Evolutionary conservation across 1,140 invertebrate species (phyloP).

Genomic region (Lysiphlebus fabarum): DNA sequence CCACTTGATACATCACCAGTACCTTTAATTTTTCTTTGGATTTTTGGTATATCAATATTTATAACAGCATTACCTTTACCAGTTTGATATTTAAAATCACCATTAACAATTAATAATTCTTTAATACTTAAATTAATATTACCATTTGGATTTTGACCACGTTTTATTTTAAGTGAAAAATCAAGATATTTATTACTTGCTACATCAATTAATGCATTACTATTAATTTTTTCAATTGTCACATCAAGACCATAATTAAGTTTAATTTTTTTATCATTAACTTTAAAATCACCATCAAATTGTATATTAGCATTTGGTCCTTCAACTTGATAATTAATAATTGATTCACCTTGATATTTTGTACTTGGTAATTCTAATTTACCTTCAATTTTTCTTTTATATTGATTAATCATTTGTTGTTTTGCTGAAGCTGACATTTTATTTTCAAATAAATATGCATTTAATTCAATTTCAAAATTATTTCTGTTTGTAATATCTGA

Average conservation of each 20-base stretch:
- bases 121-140: constrained; percentile 44
- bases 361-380: constrained; percentile 61
- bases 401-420: constrained; percentile 54
- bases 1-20: constrained; percentile 56
- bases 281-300: constrained; percentile 52
- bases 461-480: constrained; percentile 62
- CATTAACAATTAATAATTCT: constrained; percentile 44
- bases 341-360: constrained; percentile 63
- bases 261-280: constrained; percentile 57
- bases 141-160: constrained; percentile 38
- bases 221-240: constrained; percentile 55
- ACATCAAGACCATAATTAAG: constrained; percentile 56
- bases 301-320: constrained; percentile 58
- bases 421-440: constrained; percentile 58
- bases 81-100: constrained; percentile 42
- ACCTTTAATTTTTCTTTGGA: constrained; percentile 62
- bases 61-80: constrained; percentile 50
- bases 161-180: constrained; percentile 51
- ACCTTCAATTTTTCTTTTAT: constrained; percentile 63
- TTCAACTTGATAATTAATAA: constrained; percentile 55
- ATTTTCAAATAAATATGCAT: constrained; percentile 57
- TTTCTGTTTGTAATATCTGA: constrained; percentile 52
- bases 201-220: constrained; percentile 52
- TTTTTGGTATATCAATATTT: constrained; percentile 49
- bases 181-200: constrained; percentile 58